phyloP scores from a whole-genome alignment of 2,113 vertebrate species.

The Okapia johnstoni region DNA sequence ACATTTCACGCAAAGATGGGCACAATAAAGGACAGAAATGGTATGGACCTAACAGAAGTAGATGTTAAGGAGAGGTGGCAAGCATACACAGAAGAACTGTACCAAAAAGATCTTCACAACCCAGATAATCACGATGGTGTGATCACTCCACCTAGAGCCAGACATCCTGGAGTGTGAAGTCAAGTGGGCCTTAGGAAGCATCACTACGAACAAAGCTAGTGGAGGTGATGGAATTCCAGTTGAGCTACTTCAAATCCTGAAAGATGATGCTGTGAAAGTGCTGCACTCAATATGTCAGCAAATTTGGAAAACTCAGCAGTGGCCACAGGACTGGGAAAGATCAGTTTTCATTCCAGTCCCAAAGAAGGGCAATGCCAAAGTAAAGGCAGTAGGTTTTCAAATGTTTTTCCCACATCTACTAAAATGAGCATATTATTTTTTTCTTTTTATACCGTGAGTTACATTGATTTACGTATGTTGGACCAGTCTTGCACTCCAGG shows the following conservation, averaged over 20 bases:
- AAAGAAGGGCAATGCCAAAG: not conserved
- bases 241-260: not conserved
- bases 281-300: not conserved
- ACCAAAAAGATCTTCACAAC: not conserved
- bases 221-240: not conserved
- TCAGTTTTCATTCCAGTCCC: not conserved
- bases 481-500: not conserved
- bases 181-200: not conserved
- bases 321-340: not conserved
- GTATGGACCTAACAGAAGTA: not conserved
- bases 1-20: too few relatives aligned
- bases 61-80: not conserved
- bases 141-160: not conserved
- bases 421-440: not conserved
- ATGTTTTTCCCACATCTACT: not conserved
- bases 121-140: not conserved
- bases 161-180: not conserved
- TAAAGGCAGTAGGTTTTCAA: not conserved
- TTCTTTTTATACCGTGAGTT: not conserved
- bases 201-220: not conserved
- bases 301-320: not conserved
- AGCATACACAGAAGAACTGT: not conserved
- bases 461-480: not conserved
- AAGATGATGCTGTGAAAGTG: not conserved
- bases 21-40: not conserved